Percentiles rank a stretch among this genome's conserved stretches.
These are phyloP conservation scores for Scaptomyza tumidula DNA, from an alignment of 2,888 invertebrate genomes.

Conservation along the genomic window DNA sequence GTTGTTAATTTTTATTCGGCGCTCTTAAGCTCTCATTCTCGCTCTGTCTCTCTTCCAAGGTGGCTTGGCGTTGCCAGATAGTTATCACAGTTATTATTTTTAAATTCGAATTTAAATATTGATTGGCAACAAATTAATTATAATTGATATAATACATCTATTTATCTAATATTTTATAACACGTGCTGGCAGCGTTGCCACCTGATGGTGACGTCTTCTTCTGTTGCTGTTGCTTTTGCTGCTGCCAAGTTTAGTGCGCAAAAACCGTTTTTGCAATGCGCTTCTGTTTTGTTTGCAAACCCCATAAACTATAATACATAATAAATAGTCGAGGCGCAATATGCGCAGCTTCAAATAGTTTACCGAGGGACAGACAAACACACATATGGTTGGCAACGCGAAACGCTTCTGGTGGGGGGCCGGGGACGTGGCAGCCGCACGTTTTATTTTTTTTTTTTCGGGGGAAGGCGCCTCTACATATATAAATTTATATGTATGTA, in stretches of 20 bases:
- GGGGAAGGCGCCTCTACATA: constrained; percentile 53
- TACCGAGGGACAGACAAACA: constrained; percentile 33
- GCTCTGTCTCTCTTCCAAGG: constrained; percentile 9
- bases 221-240: too few species aligned
- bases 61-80: constrained; percentile 65
- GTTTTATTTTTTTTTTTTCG: constrained; percentile 21
- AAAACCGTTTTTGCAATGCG: constrained; percentile 48
- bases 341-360: constrained; percentile 71
- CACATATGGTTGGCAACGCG: constrained; percentile 52
- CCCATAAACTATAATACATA: constrained; percentile 68
- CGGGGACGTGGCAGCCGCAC: constrained; percentile 14
- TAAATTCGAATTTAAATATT: constrained; percentile 27
- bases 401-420: neutral
- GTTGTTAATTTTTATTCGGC: constrained; percentile 21
- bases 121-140: constrained; percentile 4
- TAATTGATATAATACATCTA: neutral
- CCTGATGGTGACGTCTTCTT: constrained; percentile 8
- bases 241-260: constrained; percentile 55
- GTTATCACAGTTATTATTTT: constrained; percentile 25
- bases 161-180: constrained; percentile 12
- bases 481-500: constrained; percentile 2
- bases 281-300: constrained; percentile 50
- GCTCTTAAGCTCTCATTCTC: constrained; percentile 38
- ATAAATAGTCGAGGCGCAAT: constrained; percentile 77
- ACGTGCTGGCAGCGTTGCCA: constrained; percentile 57